Evolutionary conservation across 1,140 invertebrate genomes (phyloP), one percentile per base, ranked within the genome.

Genomic region (Sminthurides bifidus): DNA sequence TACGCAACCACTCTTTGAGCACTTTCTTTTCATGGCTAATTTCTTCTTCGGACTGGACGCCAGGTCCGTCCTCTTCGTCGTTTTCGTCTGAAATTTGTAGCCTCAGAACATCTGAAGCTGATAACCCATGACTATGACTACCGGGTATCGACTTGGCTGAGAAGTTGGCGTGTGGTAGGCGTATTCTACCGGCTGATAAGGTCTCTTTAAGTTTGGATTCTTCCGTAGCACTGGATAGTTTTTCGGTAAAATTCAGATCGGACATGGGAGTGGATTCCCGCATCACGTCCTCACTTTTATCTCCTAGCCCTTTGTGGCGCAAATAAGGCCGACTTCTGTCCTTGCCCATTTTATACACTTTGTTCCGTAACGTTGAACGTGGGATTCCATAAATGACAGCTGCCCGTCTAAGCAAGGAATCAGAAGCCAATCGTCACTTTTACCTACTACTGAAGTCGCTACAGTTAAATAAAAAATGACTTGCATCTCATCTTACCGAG

Each of bases 351-450:
- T 64, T 64, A 49, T 65, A 62, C 21, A 81, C 77, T 76, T 96
- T 96, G 74, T 95, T 95, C 38, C 92, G 78, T 5, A 97, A 77
- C 2, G 92, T 95, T 51, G 92, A 94, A 51, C 92, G 77, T 3
- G 92, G 92, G 68, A 96, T 93, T 54, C 91, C 90, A 71, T 96
- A 96, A 58, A 94, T 84, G 27, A 89, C 88, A 31, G 92, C 87
- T 1, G 92, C 91, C 56, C 92, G 77, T 30, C 60, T 63, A 44
- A 21, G 19, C 14, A 1, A 15, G 21, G 41, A 17, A 21, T 17
- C 15, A 15, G 21, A 44, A 38, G 35, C 15, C 19, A 38, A n/a
- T 19, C 19, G 15, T 38, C 3, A 38, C 19, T 38, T 38, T 15
- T n/a, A 38, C 35, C 15, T 38, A 50, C 10, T 50, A 50, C 21